These are phyloP conservation scores for Protodeltote pygarga DNA, from an alignment of 2,888 invertebrate genomes.

Conservation along the genomic window DNA sequence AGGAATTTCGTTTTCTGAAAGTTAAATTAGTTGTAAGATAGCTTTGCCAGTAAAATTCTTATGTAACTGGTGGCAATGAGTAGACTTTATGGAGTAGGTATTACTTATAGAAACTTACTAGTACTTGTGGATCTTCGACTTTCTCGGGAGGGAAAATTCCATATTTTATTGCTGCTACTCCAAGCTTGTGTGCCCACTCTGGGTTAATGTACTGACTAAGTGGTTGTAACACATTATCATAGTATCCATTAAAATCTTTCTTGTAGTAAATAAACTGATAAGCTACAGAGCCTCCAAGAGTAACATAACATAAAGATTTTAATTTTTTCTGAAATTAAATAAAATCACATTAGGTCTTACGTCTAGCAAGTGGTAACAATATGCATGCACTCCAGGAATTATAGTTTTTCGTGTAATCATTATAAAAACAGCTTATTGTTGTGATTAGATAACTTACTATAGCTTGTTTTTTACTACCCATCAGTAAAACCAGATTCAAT, in stretches of 20 bases:
- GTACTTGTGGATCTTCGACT: slow-evolving; percentile 87
- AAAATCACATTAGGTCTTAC: neutral
- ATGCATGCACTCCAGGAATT: no score
- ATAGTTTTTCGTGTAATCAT: no score
- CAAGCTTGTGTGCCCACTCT: slow-evolving; percentile 94
- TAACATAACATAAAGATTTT: slow-evolving; percentile 88
- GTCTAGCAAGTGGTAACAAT: no score
- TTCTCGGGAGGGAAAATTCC: slow-evolving; percentile 89
- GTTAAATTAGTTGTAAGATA: neutral
- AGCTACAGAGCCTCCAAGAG: slow-evolving; percentile 88
- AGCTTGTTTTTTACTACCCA: slow-evolving; percentile 25
- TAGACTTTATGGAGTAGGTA: no score
- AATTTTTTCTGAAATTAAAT: slow-evolving; percentile 88
- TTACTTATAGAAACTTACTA: slow-evolving; percentile 83
- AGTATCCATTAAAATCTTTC: slow-evolving; percentile 93
- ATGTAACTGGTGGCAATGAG: neutral
- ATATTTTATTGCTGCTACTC: slow-evolving; percentile 92
- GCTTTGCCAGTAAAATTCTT: neutral
- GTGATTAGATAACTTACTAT: slow-evolving; percentile 9
- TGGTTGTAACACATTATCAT: slow-evolving; percentile 91
- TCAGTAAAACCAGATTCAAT: no score
- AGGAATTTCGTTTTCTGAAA: slow-evolving; percentile 91
- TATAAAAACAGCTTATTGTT: neutral
- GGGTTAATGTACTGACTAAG: slow-evolving; percentile 90
- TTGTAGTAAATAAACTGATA: slow-evolving; percentile 90